Evolutionary conservation across 2,888 invertebrate species (phyloP), one percentile per base, ranked within the genome.

Genomic region (Laothoe populi): DNA sequence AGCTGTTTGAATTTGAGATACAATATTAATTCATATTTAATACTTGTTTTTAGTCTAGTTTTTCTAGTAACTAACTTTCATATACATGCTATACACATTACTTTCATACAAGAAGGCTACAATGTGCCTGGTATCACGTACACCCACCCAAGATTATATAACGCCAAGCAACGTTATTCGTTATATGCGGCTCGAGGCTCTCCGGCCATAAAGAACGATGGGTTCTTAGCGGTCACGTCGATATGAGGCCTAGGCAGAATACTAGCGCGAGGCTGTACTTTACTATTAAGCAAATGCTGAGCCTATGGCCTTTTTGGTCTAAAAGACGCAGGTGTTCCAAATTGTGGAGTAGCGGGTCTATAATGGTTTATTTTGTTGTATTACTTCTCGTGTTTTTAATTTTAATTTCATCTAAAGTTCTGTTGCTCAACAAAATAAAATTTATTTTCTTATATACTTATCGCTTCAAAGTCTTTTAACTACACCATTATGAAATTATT

Each of bases 401-500:
- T n/a, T n/a, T n/a, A n/a, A n/a, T n/a, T n/a, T n/a, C n/a, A n/a
- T n/a, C n/a, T n/a, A n/a, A n/a, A n/a, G n/a, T n/a, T n/a, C n/a
- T n/a, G n/a, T n/a, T n/a, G n/a, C n/a, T n/a, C n/a, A n/a, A n/a
- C n/a, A n/a, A n/a, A n/a, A n/a, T n/a, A n/a, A n/a, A n/a, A n/a
- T n/a, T n/a, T n/a, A n/a, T n/a, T n/a, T n/a, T n/a, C 24, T 23
- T n/a, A 26, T 31, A 31, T 26, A 45, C 21, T 45, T 45, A 45
- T 49, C 31, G 31, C 49, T 49, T 10, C 49, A 49, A 26, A 26
- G 16, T 49, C 31, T 31, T n/a, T n/a, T n/a, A n/a, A n/a, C n/a
- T n/a, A n/a, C n/a, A n/a, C n/a, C 16, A 31, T 49, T 49, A 49
- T 49, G 49, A 49, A 49, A 49, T 31, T 31, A 31, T 31, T 16